phyloP scores from a whole-genome alignment of 2,888 invertebrate species.

The Drosophila yooni region DNA sequence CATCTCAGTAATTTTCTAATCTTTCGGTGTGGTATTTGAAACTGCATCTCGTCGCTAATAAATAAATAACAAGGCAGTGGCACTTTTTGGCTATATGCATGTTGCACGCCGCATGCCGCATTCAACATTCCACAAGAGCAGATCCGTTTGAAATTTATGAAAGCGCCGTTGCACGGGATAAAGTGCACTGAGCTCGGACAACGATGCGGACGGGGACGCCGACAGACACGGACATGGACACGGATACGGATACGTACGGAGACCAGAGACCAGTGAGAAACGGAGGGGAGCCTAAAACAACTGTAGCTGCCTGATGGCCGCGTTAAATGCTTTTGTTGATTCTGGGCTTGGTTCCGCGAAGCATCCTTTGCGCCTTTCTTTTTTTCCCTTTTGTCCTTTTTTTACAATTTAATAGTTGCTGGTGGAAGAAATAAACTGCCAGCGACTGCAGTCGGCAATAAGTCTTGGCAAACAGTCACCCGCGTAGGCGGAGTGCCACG shows the following conservation, averaged over 20 bases:
- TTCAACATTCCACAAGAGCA: conserved; percentile 8
- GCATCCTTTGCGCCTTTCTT: conserved; percentile 2
- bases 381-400: background rate
- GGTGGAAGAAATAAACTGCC: conserved; percentile 72
- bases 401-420: conserved; percentile 71
- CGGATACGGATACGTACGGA: background rate
- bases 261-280: background rate
- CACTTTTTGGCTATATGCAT: conserved; percentile 43
- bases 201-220: conserved; percentile 1
- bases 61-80: conserved; percentile 58
- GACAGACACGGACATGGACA: background rate
- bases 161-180: conserved; percentile 61
- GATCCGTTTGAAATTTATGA: conserved; percentile 70
- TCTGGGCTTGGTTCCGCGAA: conserved; percentile 56
- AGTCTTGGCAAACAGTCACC: conserved; percentile 72
- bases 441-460: conserved; percentile 69
- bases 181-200: conserved; percentile 60
- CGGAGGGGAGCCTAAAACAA: conserved; percentile 61
- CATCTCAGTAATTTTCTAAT: background rate
- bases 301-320: conserved; percentile 71
- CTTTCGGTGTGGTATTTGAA: conserved; percentile 59
- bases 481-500: conserved; percentile 36
- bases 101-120: conserved; percentile 2
- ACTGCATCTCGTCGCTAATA: conserved; percentile 71
- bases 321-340: conserved; percentile 80